Base-by-base conservation (phyloP, 2,113 vertebrate genomes). In the Sminthopsis crassicaudata region DNA sequence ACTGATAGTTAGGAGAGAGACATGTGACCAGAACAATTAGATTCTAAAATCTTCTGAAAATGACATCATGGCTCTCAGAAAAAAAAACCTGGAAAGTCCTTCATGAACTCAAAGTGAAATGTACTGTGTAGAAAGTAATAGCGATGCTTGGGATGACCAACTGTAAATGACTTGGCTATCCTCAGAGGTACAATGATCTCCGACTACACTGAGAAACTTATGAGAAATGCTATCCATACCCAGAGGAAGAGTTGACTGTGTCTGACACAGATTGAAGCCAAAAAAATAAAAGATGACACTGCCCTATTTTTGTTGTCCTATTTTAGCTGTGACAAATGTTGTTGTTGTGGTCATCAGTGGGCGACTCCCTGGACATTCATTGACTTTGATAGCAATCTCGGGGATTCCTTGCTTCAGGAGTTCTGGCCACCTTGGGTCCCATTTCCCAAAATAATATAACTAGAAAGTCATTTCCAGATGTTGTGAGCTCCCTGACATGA, bases 361-460 rank as follows among this genome's bases (percentile, higher is more conserved):
- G 16, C 8, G 16, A 9, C 16, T 7, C n/a, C 6, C n/a, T 84
- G 16, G n/a, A 0, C 5, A n/a, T 42, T 4, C 0, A 5, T 16
- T 84, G 67, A 84, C n/a, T 23, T 84, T 8, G 19, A 42, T 42
- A 84, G 2, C 19, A 84, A 8, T 42, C n/a, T 23, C 19, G 23
- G 42, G 67, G n/a, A 19, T 84, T 22, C 67, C 22, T 84, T 23
- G 67, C 14, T n/a, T 76, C 30, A n/a, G 14, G 14, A n/a, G 4
- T 76, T n/a, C 60, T 76, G 60, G 30, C 16, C 6, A 84, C 14
- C 36, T 84, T 84, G n/a, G n/a, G 16, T 84, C n/a, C n/a, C 36
- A 84, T 84, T 84, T 22, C 36, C n/a, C 19, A 84, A 22, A n/a
- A 84, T 42, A 23, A n/a, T 14, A 19, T 84, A 30, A 36, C 30